Percentiles rank a stretch among this genome's conserved stretches.
Evolutionary conservation across 2,797 vertebrate genomes (phyloP).

Genomic region (Manis pentadactyla): DNA sequence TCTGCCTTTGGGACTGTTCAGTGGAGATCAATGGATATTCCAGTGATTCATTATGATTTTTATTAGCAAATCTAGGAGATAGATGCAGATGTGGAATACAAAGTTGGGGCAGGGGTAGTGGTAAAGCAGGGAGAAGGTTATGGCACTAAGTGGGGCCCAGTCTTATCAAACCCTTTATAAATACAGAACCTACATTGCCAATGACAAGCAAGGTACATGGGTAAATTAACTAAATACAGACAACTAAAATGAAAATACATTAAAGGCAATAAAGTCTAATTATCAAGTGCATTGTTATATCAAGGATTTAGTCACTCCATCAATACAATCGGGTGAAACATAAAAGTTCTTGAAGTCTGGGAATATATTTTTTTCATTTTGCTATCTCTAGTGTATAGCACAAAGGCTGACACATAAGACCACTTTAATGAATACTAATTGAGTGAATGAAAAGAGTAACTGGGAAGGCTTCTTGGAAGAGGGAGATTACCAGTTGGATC

Average conservation of each 20-base stretch:
- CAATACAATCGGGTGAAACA: slow-evolving; percentile 3
- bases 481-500: not conserved
- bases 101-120: not conserved
- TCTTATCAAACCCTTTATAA: slow-evolving; percentile 38
- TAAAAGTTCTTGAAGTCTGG: not conserved
- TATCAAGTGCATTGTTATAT: not conserved
- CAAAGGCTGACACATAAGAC: not conserved
- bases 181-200: not conserved
- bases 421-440: not conserved
- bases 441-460: slow-evolving; percentile 19
- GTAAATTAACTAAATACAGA: slow-evolving; percentile 42
- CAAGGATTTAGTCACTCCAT: slow-evolving; percentile 9
- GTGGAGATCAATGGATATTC: not conserved
- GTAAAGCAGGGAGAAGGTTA: not conserved
- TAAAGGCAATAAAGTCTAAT: not conserved
- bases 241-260: not conserved
- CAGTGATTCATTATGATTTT: slow-evolving; percentile 1
- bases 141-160: not conserved
- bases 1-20: slow-evolving; percentile 12
- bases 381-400: not conserved
- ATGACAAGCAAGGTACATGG: not conserved
- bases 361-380: slow-evolving; percentile 22
- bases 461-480: not conserved
- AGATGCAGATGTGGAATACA: not conserved
- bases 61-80: slow-evolving; percentile 7